phyloP scores from a whole-genome alignment of 2,888 invertebrate species.

The Balanococcus diminutus region DNA sequence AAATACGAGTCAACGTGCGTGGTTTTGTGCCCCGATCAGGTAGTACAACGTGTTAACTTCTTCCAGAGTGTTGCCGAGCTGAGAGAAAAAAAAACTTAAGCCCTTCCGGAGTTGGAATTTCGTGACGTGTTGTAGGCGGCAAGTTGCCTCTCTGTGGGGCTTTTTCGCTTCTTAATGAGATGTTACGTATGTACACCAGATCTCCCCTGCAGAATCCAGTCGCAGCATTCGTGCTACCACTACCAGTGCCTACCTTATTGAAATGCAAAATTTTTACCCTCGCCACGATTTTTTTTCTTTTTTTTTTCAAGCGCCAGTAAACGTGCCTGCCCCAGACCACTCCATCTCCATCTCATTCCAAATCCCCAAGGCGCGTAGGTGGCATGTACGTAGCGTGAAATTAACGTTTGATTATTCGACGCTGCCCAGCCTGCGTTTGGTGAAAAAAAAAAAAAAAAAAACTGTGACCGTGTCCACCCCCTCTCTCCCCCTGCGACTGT shows the following conservation, averaged over 20 bases:
- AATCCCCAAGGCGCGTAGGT: not conserved
- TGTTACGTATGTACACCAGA: not conserved
- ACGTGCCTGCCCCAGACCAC: too few relatives aligned
- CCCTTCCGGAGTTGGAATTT: conserved; percentile 13
- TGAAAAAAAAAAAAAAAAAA: not conserved
- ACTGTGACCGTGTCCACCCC: not conserved
- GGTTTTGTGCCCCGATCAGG: not conserved
- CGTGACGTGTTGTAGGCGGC: conserved; percentile 12
- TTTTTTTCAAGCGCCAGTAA: too few relatives aligned
- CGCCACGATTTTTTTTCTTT: too few relatives aligned
- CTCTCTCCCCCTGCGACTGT: not conserved
- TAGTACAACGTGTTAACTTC: not conserved
- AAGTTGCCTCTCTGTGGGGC: not conserved
- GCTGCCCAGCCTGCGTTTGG: not conserved
- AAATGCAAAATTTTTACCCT: too few relatives aligned
- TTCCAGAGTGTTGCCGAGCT: too few relatives aligned
- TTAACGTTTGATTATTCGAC: conserved; percentile 9
- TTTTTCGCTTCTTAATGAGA: conserved; percentile 16
- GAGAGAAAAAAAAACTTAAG: not conserved
- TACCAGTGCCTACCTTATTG: too few relatives aligned
- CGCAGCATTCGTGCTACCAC: too few relatives aligned
- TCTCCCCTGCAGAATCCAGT: too few relatives aligned
- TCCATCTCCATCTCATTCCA: too few relatives aligned
- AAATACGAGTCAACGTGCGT: not conserved
- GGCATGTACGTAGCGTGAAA: not conserved